Evolutionary conservation across 2,888 invertebrate genomes (phyloP), one percentile per base, ranked within the genome.

Genomic region (Podotricha telesiphe): DNA sequence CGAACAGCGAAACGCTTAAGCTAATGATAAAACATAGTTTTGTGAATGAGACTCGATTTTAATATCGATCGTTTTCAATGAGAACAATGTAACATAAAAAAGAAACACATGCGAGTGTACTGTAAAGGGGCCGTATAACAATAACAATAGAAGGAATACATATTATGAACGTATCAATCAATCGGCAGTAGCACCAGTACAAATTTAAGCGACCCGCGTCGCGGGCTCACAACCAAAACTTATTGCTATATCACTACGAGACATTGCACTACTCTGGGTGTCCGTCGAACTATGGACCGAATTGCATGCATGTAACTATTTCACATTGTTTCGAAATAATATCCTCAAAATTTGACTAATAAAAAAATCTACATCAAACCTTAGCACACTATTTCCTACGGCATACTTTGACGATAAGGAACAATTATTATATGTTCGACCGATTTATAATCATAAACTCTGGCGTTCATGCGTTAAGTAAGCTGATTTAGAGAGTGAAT

Each of bases 381-480:
- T 91, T 90, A 92, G 90, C 91, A 91, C 87, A 86, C 91, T 92
- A 91, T 85, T 82, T 83, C 88, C 93, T 92, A 92, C 91, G 83
- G 93, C 92, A 91, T 92, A 92, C 92, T 90, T 90, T 87, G 89
- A 88, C 88, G 87, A 77, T 89, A 89, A 91, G 92, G 92, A 91
- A 91, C 91, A 89, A 90, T 67, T 45, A 67, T 89, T 53, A 67
- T 89, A 89, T 89, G 87, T 87, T 89, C 88, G 88, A 89, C 89
- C 84, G 85, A 85, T 61, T n/a, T 34, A 47, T 82, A 83, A 82
- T 67, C 68, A 61, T 61, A 61, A 48, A 58, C 28, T 50, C 56
- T 20, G 37, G 53, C 28, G 45, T 47, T 55, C 20, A 45, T 62
- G 65, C 19, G 45, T 65, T 55, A 40, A 15, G 47, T 34, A 37